A percentile compares a stretch with the other conserved stretches of the same genome.
Conservation (phyloP, 2,113 vertebrate genomes). For the Falco punctatus region DNA sequence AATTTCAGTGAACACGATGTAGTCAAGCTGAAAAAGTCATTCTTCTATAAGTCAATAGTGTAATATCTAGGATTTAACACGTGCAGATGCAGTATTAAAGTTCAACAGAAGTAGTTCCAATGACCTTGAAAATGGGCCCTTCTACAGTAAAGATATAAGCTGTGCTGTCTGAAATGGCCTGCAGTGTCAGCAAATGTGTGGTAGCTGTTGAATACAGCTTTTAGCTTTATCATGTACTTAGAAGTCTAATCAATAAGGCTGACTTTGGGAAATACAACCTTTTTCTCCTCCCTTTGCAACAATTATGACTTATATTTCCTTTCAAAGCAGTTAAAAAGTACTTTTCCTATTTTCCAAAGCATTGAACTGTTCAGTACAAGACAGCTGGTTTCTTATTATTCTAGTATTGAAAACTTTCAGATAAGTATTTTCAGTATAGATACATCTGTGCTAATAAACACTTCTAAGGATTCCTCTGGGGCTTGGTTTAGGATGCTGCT, state of each 20-base stretch:
- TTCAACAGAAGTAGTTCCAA: constrained; percentile 48
- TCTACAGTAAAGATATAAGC: constrained; percentile 42
- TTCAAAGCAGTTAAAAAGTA: constrained; percentile 8
- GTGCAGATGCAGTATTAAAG: constrained; percentile 38
- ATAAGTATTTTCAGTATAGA: background rate
- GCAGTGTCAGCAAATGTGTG: constrained; percentile 54
- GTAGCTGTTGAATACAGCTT: constrained; percentile 49
- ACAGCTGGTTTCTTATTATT: background rate
- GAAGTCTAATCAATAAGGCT: constrained; percentile 69
- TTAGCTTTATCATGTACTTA: constrained; percentile 63
- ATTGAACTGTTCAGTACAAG: background rate
- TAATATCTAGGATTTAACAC: constrained; percentile 58
- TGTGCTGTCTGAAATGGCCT: constrained; percentile 13
- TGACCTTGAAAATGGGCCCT: constrained; percentile 62
- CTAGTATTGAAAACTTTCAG: background rate
- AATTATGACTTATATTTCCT: constrained; percentile 32
- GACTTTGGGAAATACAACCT: constrained; percentile 63
- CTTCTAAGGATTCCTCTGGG: background rate
- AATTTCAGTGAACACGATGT: constrained; percentile 21
- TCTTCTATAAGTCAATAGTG: constrained; percentile 59
- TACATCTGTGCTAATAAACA: background rate
- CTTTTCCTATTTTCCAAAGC: background rate
- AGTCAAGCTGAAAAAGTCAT: constrained; percentile 55
- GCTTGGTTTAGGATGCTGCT: background rate
- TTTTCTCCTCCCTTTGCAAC: constrained; percentile 7